Evolutionary conservation across 2,888 invertebrate genomes (phyloP).

Genomic region (Lamproptera curius): DNA sequence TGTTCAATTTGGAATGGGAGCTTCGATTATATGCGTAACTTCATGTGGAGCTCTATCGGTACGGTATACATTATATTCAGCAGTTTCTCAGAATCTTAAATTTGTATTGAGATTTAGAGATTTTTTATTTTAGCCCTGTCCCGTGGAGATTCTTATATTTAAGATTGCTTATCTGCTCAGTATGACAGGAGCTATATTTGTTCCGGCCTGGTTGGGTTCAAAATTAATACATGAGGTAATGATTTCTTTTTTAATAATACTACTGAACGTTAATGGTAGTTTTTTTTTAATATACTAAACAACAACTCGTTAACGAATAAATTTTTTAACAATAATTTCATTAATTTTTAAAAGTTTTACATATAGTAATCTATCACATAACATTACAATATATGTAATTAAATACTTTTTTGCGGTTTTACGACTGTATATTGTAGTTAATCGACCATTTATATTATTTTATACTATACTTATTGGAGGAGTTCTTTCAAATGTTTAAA

Average conservation of each 20-base stretch:
- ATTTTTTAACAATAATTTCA: no score
- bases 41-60: slow-evolving; percentile 49
- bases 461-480: no score
- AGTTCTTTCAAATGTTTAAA: no score
- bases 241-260: not conserved
- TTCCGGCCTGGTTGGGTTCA: slow-evolving; percentile 10
- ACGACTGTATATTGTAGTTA: not conserved
- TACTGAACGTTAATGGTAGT: not conserved
- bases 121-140: not conserved
- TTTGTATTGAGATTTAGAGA: not conserved
- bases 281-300: not conserved
- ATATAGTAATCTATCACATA: no score
- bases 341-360: no score
- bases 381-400: no score
- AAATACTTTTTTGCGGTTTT: not conserved
- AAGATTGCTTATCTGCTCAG: not conserved
- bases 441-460: no score
- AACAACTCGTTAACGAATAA: no score
- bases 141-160: slow-evolving; percentile 6
- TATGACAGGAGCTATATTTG: slow-evolving; percentile 12
- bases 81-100: slow-evolving; percentile 8
- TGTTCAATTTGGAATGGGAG: slow-evolving; percentile 48
- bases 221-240: slow-evolving; percentile 12
- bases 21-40: slow-evolving; percentile 51
- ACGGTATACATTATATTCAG: not conserved